Evolutionary conservation across 1,140 invertebrate genomes (phyloP).

Genomic region (Leptopilina boulardi): DNA sequence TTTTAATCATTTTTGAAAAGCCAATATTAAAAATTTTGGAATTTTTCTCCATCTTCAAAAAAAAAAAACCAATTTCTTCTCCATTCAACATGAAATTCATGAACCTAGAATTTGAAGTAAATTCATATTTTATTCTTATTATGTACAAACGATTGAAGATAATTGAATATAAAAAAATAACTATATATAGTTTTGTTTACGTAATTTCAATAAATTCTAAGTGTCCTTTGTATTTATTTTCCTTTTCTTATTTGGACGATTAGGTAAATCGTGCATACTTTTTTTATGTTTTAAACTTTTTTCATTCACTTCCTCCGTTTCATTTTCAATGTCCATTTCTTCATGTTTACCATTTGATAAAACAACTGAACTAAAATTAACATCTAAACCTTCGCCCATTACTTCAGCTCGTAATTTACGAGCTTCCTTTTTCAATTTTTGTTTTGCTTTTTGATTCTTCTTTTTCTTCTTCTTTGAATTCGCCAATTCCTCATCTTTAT

Average conservation of each 20-base stretch:
- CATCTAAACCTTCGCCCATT: slow-evolving; percentile 68
- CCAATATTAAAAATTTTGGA: too few relatives aligned
- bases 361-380: slow-evolving; percentile 59
- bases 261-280: slow-evolving; percentile 34
- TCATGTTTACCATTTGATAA: slow-evolving; percentile 42
- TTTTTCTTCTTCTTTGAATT: slow-evolving; percentile 62
- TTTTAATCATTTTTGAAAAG: too few relatives aligned
- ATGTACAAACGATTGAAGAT: slow-evolving; percentile 21
- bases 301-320: slow-evolving; percentile 33
- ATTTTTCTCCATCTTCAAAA: too few relatives aligned
- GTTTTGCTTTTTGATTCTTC: slow-evolving; percentile 67
- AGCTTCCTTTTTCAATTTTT: slow-evolving; percentile 74
- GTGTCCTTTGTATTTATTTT: slow-evolving; percentile 45
- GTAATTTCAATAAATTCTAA: not conserved
- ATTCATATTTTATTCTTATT: not conserved
- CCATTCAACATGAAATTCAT: too few relatives aligned
- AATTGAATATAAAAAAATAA: slow-evolving; percentile 22
- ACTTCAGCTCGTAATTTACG: slow-evolving; percentile 67
- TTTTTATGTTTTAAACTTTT: slow-evolving; percentile 53
- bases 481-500: slow-evolving; percentile 50
- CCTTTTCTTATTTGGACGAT: slow-evolving; percentile 57
- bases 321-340: slow-evolving; percentile 45
- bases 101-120: not conserved
- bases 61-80: too few relatives aligned
- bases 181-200: not conserved